Conservation (phyloP, 2,888 invertebrate species). For the Andrena chrysosceles region DNA sequence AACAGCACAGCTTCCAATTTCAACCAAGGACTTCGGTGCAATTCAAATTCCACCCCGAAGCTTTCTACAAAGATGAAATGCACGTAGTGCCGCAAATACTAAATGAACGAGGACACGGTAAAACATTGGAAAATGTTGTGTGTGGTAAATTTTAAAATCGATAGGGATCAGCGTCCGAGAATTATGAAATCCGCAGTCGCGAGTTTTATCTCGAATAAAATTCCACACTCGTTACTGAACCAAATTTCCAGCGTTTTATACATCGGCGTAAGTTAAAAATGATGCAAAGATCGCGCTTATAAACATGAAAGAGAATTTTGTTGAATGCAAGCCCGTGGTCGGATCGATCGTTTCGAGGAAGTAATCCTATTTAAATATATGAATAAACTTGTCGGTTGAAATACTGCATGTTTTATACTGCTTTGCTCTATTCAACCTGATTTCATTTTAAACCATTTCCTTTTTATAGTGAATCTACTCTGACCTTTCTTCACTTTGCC, state of each 20-base stretch:
- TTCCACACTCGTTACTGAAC: neutral
- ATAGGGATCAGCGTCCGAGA: neutral
- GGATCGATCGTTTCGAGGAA: neutral
- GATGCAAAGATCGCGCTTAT: neutral
- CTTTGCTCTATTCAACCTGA: too few relatives aligned
- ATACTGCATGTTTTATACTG: neutral
- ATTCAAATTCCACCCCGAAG: too few relatives aligned
- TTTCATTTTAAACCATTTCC: too few relatives aligned
- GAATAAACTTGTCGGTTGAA: slow-evolving; percentile 7
- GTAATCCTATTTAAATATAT: slow-evolving; percentile 19
- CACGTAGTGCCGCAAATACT: too few relatives aligned
- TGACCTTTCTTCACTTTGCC: too few relatives aligned
- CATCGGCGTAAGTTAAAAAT: slow-evolving; percentile 13
- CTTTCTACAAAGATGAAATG: too few relatives aligned
- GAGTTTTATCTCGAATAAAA: neutral
- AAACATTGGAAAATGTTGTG: neutral
- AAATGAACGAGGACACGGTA: neutral
- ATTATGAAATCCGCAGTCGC: neutral
- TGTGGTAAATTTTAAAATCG: neutral
- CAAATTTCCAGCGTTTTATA: neutral
- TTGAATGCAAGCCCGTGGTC: neutral
- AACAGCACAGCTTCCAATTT: too few relatives aligned
- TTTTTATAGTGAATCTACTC: too few relatives aligned
- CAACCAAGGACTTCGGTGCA: too few relatives aligned
- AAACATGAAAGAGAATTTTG: neutral